Evolutionary conservation across 2,888 invertebrate species (phyloP).

Genomic region (Oscheius onirici): DNA sequence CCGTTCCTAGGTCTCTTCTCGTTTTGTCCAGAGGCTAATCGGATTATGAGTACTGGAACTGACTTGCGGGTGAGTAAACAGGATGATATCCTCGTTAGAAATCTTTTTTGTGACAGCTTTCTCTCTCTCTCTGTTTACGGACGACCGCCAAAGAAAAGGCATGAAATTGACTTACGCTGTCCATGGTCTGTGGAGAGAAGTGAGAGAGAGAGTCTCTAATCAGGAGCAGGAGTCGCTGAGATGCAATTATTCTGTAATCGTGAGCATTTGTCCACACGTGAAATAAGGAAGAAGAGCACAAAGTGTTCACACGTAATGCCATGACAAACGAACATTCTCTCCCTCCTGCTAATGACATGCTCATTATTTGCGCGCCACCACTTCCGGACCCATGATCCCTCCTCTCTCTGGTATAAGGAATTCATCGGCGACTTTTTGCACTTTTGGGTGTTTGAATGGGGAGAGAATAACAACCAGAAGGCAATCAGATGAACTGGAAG

Average conservation of each 20-base stretch:
- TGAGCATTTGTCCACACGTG: neutral
- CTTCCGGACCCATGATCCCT: neutral
- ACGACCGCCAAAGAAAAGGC: neutral
- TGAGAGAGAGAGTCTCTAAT: neutral
- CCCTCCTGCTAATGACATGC: constrained; percentile 8
- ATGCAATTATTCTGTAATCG: constrained; percentile 24
- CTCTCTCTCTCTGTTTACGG: no score
- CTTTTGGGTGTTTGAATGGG: no score
- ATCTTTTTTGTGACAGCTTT: no score
- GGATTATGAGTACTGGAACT: no score
- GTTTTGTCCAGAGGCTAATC: no score
- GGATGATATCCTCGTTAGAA: no score
- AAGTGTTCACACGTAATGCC: neutral
- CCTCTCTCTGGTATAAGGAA: no score
- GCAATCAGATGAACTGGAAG: no score
- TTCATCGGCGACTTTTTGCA: no score
- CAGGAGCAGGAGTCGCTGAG: neutral
- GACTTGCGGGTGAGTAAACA: no score
- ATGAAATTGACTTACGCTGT: constrained; percentile 14
- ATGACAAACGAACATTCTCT: neutral
- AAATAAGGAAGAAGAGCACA: neutral
- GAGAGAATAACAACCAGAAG: no score
- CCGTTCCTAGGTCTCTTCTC: no score
- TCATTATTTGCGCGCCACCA: neutral
- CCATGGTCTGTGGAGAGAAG: constrained; percentile 8